phyloP scores from a whole-genome alignment of 2,888 invertebrate genomes.

The Hypolimnas misippus region DNA sequence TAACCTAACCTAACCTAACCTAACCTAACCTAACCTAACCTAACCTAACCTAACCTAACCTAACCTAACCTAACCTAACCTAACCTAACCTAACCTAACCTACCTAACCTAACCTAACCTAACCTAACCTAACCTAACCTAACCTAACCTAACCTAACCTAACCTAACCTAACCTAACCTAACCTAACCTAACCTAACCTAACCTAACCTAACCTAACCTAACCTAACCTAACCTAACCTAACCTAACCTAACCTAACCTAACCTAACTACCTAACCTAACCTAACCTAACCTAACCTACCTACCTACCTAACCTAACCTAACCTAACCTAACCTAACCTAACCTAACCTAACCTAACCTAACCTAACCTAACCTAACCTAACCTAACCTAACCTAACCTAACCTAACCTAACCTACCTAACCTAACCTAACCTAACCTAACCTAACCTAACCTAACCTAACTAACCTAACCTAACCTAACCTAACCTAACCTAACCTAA shows the following conservation, averaged over 20 bases:
- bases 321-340: constrained; percentile 34
- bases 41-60: constrained; percentile 32
- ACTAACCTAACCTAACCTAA: constrained; percentile 30
- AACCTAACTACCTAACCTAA: too few species aligned
- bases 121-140: constrained; percentile 32
- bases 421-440: constrained; percentile 34
- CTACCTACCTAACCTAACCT: constrained; percentile 32
- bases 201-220: constrained; percentile 32
- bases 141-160: constrained; percentile 26
- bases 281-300: too few species aligned
- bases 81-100: constrained; percentile 27
- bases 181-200: constrained; percentile 33
- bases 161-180: constrained; percentile 28
- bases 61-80: constrained; percentile 29
- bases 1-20: constrained; percentile 32
- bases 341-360: constrained; percentile 35
- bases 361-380: constrained; percentile 33
- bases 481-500: constrained; percentile 37
- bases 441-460: constrained; percentile 35
- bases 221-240: constrained; percentile 31
- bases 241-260: constrained; percentile 37
- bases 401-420: too few species aligned
- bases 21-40: constrained; percentile 32
- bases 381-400: constrained; percentile 34
- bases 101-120: constrained; percentile 32